Evolutionary conservation across 2,797 vertebrate species (phyloP).

Genomic region (Oreonectes daqikongensis): DNA sequence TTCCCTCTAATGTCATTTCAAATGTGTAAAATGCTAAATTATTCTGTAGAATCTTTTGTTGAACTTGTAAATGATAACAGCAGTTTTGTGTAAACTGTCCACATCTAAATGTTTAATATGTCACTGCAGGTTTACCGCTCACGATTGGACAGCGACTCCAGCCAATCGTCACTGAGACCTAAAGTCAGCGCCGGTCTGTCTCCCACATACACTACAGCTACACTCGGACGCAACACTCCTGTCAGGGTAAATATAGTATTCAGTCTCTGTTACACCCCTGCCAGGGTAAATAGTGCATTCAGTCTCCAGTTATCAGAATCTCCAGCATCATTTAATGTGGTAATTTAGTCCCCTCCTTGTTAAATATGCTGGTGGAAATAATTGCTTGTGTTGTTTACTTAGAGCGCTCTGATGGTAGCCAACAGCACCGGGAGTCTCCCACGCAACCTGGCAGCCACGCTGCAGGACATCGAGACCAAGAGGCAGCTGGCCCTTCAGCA

Average conservation of each 20-base stretch:
- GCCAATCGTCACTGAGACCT: slow-evolving; percentile 69
- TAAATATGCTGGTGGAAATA: slow-evolving; percentile 37
- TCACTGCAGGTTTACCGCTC: slow-evolving; percentile 86
- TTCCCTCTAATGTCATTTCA: neutral
- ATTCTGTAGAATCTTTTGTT: too few species aligned
- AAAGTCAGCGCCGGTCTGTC: slow-evolving; percentile 78
- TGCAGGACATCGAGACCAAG: slow-evolving; percentile 95
- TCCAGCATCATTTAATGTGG: slow-evolving; percentile 3
- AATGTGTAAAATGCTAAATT: too few species aligned
- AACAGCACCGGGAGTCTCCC: slow-evolving; percentile 86
- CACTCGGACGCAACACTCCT: slow-evolving; percentile 84
- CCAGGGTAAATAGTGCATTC: slow-evolving; percentile 75
- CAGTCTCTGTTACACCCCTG: slow-evolving; percentile 63
- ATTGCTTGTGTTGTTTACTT: slow-evolving; percentile 46
- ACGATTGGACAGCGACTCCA: slow-evolving; percentile 79
- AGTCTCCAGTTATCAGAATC: neutral
- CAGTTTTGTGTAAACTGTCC: too few species aligned
- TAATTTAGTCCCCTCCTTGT: slow-evolving; percentile 19
- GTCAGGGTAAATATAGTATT: slow-evolving; percentile 78
- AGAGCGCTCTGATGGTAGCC: slow-evolving; percentile 77
- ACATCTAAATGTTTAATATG: too few species aligned
- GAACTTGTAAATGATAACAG: too few species aligned
- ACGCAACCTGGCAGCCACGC: slow-evolving; percentile 86
- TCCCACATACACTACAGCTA: slow-evolving; percentile 80
- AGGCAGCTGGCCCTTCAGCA: slow-evolving; percentile 93